Evolutionary conservation across 1,140 invertebrate species (phyloP).

Genomic region (Macrobrachium rosenbergii): DNA sequence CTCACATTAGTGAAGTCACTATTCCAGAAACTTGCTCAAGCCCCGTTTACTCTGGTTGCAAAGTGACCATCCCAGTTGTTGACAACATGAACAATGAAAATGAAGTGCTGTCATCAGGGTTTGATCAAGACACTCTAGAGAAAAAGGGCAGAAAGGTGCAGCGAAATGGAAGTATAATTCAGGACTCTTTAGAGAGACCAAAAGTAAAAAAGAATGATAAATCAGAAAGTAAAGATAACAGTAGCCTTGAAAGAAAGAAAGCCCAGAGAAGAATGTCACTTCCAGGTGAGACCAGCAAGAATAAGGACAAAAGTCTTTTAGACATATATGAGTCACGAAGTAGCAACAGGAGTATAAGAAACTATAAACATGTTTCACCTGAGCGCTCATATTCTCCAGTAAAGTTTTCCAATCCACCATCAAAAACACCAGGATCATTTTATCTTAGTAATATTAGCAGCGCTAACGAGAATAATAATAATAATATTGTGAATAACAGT

Average conservation of each 20-base stretch:
- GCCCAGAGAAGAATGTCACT: conserved; percentile 31
- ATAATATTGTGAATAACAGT: conserved; percentile 22
- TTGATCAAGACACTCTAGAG: conserved; percentile 88
- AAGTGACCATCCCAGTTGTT: conserved; percentile 83
- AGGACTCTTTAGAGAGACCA: conserved; percentile 50
- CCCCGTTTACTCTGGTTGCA: conserved; percentile 69
- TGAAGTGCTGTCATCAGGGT: conserved; percentile 80
- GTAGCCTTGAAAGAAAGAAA: background rate
- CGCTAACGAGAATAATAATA: conserved; percentile 18
- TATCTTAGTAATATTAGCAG: conserved; percentile 39
- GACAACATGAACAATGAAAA: conserved; percentile 80
- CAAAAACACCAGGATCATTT: conserved; percentile 30
- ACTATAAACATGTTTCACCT: conserved; percentile 6
- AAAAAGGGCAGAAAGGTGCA: conserved; percentile 31
- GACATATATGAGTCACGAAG: conserved; percentile 57
- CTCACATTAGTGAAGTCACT: conserved; percentile 71
- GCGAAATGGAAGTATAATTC: conserved; percentile 37
- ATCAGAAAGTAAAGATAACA: conserved; percentile 12
- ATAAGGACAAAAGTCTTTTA: conserved; percentile 42
- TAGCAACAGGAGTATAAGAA: conserved; percentile 42
- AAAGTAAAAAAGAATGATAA: conserved; percentile 43
- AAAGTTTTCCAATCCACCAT: conserved; percentile 19
- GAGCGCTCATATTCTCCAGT: conserved; percentile 14
- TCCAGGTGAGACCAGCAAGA: conserved; percentile 10
- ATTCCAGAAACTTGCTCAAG: conserved; percentile 75